These are phyloP conservation scores for Helobdella robusta DNA, from an alignment of 2,888 invertebrate genomes.

Conservation along the genomic window DNA sequence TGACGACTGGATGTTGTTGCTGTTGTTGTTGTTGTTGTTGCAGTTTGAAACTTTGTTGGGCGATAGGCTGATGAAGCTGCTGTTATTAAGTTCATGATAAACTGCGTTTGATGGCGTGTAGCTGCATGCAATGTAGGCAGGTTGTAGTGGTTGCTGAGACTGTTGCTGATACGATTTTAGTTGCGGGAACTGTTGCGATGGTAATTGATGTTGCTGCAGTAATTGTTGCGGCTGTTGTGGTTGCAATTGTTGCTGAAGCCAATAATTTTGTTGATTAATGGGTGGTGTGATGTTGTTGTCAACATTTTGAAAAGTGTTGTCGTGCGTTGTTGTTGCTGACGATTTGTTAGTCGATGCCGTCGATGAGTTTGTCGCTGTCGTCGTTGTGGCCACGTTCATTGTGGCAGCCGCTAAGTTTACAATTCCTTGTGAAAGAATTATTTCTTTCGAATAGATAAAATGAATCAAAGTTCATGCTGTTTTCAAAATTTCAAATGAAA, in stretches of 20 bases:
- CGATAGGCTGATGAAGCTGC: too few species aligned
- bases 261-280: slow-evolving; percentile 11
- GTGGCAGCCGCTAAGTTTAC: neutral
- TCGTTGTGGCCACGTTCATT: neutral
- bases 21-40: neutral
- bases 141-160: neutral
- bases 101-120: neutral
- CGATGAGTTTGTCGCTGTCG: neutral
- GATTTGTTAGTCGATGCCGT: neutral
- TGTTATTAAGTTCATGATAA: too few species aligned
- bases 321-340: neutral
- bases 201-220: neutral
- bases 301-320: neutral
- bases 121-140: neutral
- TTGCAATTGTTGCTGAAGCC: slow-evolving; percentile 10
- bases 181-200: too few species aligned
- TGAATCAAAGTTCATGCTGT: too few species aligned
- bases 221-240: slow-evolving; percentile 1
- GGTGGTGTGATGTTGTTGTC: slow-evolving; percentile 11
- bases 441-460: neutral
- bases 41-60: neutral
- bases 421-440: neutral
- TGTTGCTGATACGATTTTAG: neutral
- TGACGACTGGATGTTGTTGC: too few species aligned
- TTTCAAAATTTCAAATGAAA: neutral